Evolutionary conservation across 2,113 vertebrate genomes (phyloP).

Genomic region (Myrmecophaga tridactyla): DNA sequence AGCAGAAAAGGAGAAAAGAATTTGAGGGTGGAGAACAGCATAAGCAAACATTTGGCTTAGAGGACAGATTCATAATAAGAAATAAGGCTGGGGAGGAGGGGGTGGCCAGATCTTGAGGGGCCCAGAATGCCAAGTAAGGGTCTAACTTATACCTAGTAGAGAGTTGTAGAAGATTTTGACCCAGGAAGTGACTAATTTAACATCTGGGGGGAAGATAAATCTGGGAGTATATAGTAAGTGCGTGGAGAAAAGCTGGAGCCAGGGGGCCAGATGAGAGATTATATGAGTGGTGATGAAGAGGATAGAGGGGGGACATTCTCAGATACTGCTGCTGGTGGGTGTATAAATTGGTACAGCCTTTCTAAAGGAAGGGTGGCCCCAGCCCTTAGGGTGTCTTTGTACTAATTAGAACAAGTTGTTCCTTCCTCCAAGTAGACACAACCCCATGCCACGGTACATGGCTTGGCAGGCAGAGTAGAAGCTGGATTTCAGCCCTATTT

Average conservation of each 20-base stretch:
- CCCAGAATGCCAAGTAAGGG: neutral
- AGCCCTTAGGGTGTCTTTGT: neutral
- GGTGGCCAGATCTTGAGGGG: neutral
- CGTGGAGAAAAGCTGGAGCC: neutral
- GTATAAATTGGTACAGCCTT: neutral
- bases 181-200: conserved; percentile 1
- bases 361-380: neutral
- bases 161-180: neutral
- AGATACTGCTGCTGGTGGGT: neutral
- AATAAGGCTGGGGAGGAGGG: neutral
- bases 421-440: neutral
- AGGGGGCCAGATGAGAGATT: neutral
- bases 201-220: neutral
- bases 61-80: neutral
- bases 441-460: too few species aligned
- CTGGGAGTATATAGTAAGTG: neutral
- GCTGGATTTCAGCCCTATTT: neutral
- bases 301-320: neutral
- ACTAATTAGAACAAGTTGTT: neutral
- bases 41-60: neutral
- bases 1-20: conserved; percentile 34
- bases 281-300: neutral
- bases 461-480: neutral
- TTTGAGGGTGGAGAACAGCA: neutral
- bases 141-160: neutral